These are phyloP conservation scores for Trachelus iudaicus DNA, from an alignment of 2,888 invertebrate genomes.

Conservation along the genomic window DNA sequence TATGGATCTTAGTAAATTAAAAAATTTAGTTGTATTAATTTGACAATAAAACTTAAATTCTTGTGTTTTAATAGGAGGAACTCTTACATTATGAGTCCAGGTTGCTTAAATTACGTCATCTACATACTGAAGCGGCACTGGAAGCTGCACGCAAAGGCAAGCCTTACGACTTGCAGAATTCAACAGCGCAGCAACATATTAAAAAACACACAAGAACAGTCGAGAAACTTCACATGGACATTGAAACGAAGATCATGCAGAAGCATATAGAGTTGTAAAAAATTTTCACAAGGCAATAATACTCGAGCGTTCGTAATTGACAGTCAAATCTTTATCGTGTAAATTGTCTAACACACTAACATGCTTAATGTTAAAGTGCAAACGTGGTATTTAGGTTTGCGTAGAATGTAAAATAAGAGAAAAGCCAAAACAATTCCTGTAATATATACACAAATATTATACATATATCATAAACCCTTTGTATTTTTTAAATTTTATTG, in stretches of 20 bases:
- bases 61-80: slow-evolving; percentile 72
- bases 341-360: background rate
- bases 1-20: background rate
- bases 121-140: slow-evolving; percentile 84
- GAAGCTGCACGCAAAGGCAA: slow-evolving; percentile 74
- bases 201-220: slow-evolving; percentile 88
- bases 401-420: background rate
- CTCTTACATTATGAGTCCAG: slow-evolving; percentile 89
- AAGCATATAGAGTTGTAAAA: slow-evolving; percentile 81
- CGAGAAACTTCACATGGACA: slow-evolving; percentile 83
- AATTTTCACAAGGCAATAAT: background rate
- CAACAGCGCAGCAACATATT: slow-evolving; percentile 73
- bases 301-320: background rate
- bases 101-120: slow-evolving; percentile 82
- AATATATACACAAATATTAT: background rate
- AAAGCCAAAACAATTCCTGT: background rate
- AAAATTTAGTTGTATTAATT: background rate
- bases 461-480: background rate
- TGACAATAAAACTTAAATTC: slow-evolving; percentile 5
- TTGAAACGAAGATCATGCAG: slow-evolving; percentile 81
- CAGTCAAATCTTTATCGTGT: background rate
- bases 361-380: background rate
- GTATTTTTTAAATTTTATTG: background rate
- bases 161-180: slow-evolving; percentile 66
- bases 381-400: background rate